phyloP scores from a whole-genome alignment of 2,113 vertebrate species.

The Hyla sarda region DNA sequence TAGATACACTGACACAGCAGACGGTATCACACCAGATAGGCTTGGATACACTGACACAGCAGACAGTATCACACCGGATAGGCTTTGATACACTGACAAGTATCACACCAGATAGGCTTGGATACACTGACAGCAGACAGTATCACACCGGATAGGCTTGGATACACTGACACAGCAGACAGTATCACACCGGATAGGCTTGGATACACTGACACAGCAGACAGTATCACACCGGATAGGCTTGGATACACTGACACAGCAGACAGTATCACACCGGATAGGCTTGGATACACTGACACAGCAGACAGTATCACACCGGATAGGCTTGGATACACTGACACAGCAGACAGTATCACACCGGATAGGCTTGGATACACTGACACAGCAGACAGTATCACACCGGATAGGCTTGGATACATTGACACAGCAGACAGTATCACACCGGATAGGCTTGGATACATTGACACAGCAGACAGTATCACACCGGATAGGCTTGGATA shows the following conservation, averaged over 20 bases:
- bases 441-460: no score
- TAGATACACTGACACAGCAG: background rate
- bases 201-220: background rate
- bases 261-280: background rate
- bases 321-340: background rate
- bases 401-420: background rate
- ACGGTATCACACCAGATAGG: background rate
- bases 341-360: background rate
- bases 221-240: background rate
- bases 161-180: background rate
- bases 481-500: background rate
- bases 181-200: background rate
- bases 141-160: background rate
- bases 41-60: background rate
- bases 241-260: background rate
- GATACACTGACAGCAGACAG: no score
- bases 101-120: background rate
- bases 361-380: background rate
- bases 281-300: no score
- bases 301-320: background rate
- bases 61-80: background rate
- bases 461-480: no score
- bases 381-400: background rate
- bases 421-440: no score
- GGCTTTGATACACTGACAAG: background rate